A percentile compares a stretch with the other conserved stretches of the same genome.
These are phyloP conservation scores for Protosalanx chinensis DNA, from an alignment of 2,797 vertebrate genomes.

Conservation along the genomic window DNA sequence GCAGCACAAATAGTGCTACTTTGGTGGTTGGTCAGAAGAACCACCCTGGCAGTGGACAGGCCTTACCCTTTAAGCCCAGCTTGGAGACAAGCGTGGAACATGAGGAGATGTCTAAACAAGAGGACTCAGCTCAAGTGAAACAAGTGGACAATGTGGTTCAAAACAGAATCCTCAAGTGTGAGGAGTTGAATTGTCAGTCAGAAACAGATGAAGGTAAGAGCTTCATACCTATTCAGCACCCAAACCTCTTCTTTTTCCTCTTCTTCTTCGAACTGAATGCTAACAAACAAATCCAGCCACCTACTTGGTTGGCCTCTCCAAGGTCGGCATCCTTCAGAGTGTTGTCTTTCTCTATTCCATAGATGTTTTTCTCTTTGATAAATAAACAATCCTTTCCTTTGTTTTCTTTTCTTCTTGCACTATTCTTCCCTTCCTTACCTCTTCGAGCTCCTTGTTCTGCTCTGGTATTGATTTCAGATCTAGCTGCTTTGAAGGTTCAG, in stretches of 20 bases:
- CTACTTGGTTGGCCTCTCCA: constrained; percentile 8
- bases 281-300: constrained; percentile 6
- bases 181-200: constrained; percentile 38
- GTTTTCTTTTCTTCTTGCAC: constrained; percentile 27
- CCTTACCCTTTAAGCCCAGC: constrained; percentile 5
- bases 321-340: background rate
- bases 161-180: constrained; percentile 18
- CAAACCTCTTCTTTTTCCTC: background rate
- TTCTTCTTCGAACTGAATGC: background rate
- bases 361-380: constrained; percentile 31
- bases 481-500: constrained; percentile 12
- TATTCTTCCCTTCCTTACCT: constrained; percentile 20
- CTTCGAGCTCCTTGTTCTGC: background rate
- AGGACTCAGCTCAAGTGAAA: constrained; percentile 2
- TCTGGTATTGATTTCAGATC: constrained; percentile 12
- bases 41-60: background rate
- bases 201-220: constrained; percentile 58
- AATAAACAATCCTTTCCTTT: constrained; percentile 38
- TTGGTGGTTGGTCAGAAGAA: background rate
- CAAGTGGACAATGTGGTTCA: background rate
- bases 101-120: constrained; percentile 24
- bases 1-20: constrained; percentile 8
- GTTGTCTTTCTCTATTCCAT: constrained; percentile 10
- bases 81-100: constrained; percentile 30
- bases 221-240: constrained; percentile 6